Base-by-base conservation (phyloP, 2,888 invertebrate genomes). In the Oscheius myriophilus region DNA sequence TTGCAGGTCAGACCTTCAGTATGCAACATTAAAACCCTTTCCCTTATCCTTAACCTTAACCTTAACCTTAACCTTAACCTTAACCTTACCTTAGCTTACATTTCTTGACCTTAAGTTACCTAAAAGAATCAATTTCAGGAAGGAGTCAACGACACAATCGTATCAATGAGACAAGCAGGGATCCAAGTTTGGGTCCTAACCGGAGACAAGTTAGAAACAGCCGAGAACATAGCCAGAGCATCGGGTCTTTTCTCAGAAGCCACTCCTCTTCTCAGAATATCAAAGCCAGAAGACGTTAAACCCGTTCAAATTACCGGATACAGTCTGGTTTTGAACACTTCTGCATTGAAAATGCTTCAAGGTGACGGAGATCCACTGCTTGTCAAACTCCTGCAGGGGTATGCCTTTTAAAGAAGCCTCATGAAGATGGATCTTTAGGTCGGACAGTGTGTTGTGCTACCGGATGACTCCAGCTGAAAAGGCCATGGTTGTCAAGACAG, bases 391-490 rank as follows among this genome's bases (percentile, higher is more conserved):
- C 23, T 63, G 23, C 42, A 63, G 41, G 52, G 52, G 63, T 63
- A 12, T 16, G 53, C 14, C 23, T 25, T 9, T 51, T 9, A n/a
- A 12, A 46, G 25, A 49, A 49, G 4, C 46, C 43, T 9, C 11
- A 1, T 26, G 9, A 52, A 63, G 25, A 14, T 23, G 26, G 25
- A 45, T 2, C 1, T 59, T 41, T 23, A 67, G 67, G 41, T 55
- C 67, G 16, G 51, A 59, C 25, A 92, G 95, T 66, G 96, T 96
- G 62, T 90, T 96, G 26, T 96, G 95, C 87, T 96, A 95, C 87
- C 91, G 96, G 65, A 93, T 95, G 59, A 93, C 94, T 0, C 93
- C 94, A 0, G 89, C 95, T 75, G 96, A 96, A 89, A 96, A 86
- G 63, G 82, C 82, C 7, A 71, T 71, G 12, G 76, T 84, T 12